These are phyloP conservation scores for Oxyura jamaicensis DNA, from an alignment of 2,113 vertebrate genomes.

Conservation along the genomic window DNA sequence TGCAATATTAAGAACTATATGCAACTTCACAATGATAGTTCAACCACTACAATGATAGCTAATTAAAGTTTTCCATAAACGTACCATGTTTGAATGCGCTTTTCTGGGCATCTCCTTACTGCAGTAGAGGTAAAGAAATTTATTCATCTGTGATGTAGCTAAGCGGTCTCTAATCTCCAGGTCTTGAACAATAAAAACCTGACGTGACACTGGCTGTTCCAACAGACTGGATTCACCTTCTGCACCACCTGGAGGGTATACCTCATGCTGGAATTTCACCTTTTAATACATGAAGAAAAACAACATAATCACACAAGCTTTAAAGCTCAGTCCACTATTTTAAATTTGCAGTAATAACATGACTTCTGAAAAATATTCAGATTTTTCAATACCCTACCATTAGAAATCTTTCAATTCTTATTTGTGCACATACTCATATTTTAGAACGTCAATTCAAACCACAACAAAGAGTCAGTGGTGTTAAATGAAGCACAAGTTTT, in stretches of 20 bases:
- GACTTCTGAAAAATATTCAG: not conserved
- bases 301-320: not conserved
- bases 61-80: not conserved
- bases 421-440: rapidly evolving
- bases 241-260: conserved; percentile 82
- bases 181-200: conserved; percentile 94
- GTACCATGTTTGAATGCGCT: conserved; percentile 95
- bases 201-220: conserved; percentile 91
- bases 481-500: not conserved
- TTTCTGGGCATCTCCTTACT: conserved; percentile 96
- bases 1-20: not conserved
- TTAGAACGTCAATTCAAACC: not conserved
- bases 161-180: conserved; percentile 95
- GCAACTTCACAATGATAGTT: not conserved
- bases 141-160: conserved; percentile 98
- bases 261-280: conserved; percentile 97
- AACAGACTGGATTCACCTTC: conserved; percentile 64
- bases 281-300: conserved; percentile 44
- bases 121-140: conserved; percentile 95
- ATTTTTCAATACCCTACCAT: not conserved
- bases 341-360: not conserved
- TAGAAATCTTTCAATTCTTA: not conserved
- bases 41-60: not conserved
- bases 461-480: not conserved
- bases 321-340: not conserved